Evolutionary conservation across 2,797 vertebrate genomes (phyloP).

Genomic region (Mionectes olivaceus): DNA sequence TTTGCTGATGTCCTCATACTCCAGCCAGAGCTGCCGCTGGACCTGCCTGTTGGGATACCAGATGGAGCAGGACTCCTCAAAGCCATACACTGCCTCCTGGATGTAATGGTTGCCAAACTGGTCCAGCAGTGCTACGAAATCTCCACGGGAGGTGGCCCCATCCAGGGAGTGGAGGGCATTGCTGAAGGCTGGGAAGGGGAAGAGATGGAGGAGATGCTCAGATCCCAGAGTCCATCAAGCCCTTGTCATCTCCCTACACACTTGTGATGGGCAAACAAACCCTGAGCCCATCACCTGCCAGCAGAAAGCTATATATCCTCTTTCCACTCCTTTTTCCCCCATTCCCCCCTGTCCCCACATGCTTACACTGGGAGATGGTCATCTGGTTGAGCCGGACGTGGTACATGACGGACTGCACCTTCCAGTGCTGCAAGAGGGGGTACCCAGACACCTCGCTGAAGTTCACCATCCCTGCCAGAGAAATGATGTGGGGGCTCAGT

Average conservation of each 20-base stretch:
- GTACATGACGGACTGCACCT: slow-evolving; percentile 91
- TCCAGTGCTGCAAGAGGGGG: slow-evolving; percentile 94
- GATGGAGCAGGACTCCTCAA: slow-evolving; percentile 96
- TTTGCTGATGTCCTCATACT: slow-evolving; percentile 99
- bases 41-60: slow-evolving; percentile 99
- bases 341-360: rapidly evolving
- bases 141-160: slow-evolving; percentile 90
- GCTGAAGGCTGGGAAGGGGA: slow-evolving; percentile 84
- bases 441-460: slow-evolving; percentile 98
- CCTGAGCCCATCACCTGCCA: neutral
- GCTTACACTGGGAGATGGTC: slow-evolving; percentile 92
- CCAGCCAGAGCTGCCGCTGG: slow-evolving; percentile 95
- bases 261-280: rapidly evolving
- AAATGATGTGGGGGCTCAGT: neutral
- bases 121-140: slow-evolving; percentile 91
- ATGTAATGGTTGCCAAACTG: slow-evolving; percentile 98
- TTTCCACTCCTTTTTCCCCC: neutral
- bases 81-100: slow-evolving; percentile 95
- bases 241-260: neutral
- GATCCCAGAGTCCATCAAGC: neutral
- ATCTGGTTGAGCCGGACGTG: slow-evolving; percentile 95
- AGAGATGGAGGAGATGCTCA: neutral
- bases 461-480: slow-evolving; percentile 94
- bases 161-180: slow-evolving; percentile 95
- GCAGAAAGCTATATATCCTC: neutral